phyloP scores from a whole-genome alignment of 1,140 invertebrate genomes.

The Bombus huntii region DNA sequence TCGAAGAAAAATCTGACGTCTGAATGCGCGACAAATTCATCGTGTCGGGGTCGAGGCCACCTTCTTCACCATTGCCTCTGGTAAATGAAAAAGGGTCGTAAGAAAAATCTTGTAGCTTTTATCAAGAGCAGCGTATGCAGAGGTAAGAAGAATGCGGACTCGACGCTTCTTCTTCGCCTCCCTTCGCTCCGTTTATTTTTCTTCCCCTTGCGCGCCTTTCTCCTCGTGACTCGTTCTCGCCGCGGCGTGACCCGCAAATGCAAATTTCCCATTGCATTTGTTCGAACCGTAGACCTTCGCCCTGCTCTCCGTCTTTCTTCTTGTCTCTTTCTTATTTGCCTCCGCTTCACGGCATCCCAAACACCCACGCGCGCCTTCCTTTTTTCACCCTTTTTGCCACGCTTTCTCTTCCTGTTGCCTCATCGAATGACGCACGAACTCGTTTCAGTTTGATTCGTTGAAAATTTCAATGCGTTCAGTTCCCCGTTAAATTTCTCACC shows the following conservation, averaged over 20 bases:
- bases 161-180: not conserved
- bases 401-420: constrained; percentile 16
- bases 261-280: constrained; percentile 43
- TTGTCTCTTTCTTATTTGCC: not conserved
- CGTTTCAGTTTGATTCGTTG: not conserved
- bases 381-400: not conserved
- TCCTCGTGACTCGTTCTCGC: constrained; percentile 6
- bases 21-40: not conserved
- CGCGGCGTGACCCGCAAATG: constrained; percentile 40
- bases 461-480: not conserved
- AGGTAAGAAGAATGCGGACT: not conserved
- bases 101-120: constrained; percentile 8
- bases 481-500: not conserved
- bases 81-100: not conserved
- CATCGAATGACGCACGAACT: not conserved
- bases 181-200: not conserved
- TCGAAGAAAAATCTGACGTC: not conserved
- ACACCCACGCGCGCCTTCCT: constrained; percentile 11
- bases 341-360: too few species aligned
- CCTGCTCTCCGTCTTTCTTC: not conserved
- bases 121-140: constrained; percentile 17
- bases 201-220: not conserved
- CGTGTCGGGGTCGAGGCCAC: not conserved
- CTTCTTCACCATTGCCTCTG: not conserved
- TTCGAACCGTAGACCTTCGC: constrained; percentile 34